Evolutionary conservation across 2,888 invertebrate species (phyloP).

Genomic region (Tuberolachnus salignus): DNA sequence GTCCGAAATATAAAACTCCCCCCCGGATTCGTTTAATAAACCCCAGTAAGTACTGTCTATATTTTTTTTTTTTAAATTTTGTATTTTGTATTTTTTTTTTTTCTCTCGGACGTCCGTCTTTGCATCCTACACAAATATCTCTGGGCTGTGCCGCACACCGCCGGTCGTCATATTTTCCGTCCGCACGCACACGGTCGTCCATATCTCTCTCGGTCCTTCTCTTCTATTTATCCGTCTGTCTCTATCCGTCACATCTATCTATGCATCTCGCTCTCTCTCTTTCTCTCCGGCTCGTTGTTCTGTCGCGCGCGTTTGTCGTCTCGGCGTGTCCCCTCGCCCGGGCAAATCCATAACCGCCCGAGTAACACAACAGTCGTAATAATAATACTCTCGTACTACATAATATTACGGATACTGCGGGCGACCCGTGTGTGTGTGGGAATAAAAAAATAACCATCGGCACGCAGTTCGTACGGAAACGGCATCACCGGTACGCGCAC

Average conservation of each 20-base stretch:
- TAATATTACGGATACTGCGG: background rate
- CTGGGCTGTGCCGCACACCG: too few relatives aligned
- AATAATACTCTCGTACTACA: background rate
- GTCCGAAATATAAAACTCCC: too few relatives aligned
- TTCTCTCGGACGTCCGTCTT: too few relatives aligned
- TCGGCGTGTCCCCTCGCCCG: background rate
- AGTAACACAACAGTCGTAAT: background rate
- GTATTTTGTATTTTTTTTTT: too few relatives aligned
- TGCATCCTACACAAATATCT: too few relatives aligned
- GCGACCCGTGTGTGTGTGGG: conserved; percentile 1
- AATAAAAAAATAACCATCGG: conserved; percentile 40
- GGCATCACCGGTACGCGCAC: background rate
- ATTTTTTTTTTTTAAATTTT: too few relatives aligned
- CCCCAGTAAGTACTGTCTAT: too few relatives aligned
- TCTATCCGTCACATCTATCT: too few relatives aligned
- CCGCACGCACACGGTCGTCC: too few relatives aligned
- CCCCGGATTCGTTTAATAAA: too few relatives aligned
- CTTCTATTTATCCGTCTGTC: too few relatives aligned
- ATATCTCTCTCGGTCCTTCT: too few relatives aligned
- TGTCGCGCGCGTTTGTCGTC: background rate
- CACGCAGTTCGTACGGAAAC: conserved; percentile 30
- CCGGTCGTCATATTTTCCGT: background rate
- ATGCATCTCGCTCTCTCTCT: background rate
- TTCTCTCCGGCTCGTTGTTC: background rate
- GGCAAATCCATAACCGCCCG: conserved; percentile 39